Evolutionary conservation across 2,888 invertebrate genomes (phyloP), one percentile per base, ranked within the genome.

Genomic region (Leptarthrus brevirostris): DNA sequence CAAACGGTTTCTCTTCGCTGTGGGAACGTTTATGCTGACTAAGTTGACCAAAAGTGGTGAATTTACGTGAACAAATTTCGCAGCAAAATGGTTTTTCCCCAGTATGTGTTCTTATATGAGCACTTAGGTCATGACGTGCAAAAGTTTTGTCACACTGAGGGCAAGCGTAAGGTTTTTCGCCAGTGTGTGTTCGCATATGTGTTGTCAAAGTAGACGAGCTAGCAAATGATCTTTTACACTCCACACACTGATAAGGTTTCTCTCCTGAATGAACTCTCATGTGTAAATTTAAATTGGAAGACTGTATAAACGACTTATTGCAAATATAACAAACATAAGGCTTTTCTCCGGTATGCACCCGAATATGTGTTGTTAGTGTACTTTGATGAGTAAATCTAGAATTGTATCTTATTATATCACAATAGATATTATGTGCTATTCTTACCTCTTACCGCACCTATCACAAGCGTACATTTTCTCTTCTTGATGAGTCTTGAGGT

Each of bases 301-400:
- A 87, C 81, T 90, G 89, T 76, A 89, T 88, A 80, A 89, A 90
- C 0, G 86, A 84, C 81, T 89, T 89, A 20, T 87, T 87, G 80
- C 90, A 90, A 3, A 85, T 79, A 10, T 86, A 83, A 79, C 89
- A 90, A 12, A 87, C 82, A 80, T 87, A 89, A 0, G 90, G 90
- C 75, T 87, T 85, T 79, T 89, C 89, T 4, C 89, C 89, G 0
- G 90, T 89, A 81, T 90, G 90, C 5, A 88, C 88, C 78, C 89
- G 87, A 72, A 87, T 86, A 78, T 90, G 90, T 0, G 88, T 88
- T 79, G 87, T 88, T 24, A 88, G 84, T 1, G 89, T 88, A 69
- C 89, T 88, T 74, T 87, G 87, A 82, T 89, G 89, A 0, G 89
- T 88, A 79, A 89, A 89, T 73, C 88, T 89, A 12, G 10, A 72